Evolutionary conservation across 1,140 invertebrate species (phyloP), one percentile per base, ranked within the genome.

Genomic region (Sycophaga agraensis): DNA sequence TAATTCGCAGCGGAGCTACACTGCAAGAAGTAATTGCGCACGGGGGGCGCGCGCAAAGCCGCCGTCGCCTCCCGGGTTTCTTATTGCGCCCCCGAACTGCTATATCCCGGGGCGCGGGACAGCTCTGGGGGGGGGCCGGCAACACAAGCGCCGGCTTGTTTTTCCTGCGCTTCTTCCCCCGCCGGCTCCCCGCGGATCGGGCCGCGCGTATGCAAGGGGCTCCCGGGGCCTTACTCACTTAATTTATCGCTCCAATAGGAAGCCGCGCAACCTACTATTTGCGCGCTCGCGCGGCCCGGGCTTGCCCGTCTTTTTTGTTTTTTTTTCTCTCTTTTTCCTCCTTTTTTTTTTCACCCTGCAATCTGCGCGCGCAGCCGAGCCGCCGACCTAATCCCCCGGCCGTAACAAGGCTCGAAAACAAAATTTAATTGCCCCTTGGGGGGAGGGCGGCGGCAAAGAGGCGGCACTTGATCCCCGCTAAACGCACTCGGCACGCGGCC

Each of bases 171-270:
- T 59, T 59, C 53, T 19, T 42, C 31, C 16, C 45, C 51, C 56
- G 58, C 59, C 31, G n/a, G n/a, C n/a, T n/a, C n/a, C n/a, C n/a
- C n/a, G n/a, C n/a, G n/a, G n/a, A n/a, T n/a, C n/a, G n/a, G n/a
- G n/a, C 46, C 53, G 59, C 46, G 64, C 43, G 58, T 68, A 66
- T 66, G 68, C 67, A 64, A 68, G 63, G 66, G 66, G 62, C 64
- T 31, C 57, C 58, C 31, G 55, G 17, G 59, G 43, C 49, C 42
- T 28, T 48, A 46, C 51, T 59, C 34, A 42, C 49, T 68, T 69
- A 69, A 66, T 70, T 71, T 70, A 71, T 68, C 45, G 65, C 66
- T 67, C 53, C 63, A 54, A 51, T 59, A 63, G 26, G 21, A 53
- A 59, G 35, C 35, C 54, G 11, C 51, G 17, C 55, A 66, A 64